Percentiles rank a stretch among this genome's conserved stretches.
Conservation (phyloP, 1,140 invertebrate genomes). For the Babylonia areolata region DNA sequence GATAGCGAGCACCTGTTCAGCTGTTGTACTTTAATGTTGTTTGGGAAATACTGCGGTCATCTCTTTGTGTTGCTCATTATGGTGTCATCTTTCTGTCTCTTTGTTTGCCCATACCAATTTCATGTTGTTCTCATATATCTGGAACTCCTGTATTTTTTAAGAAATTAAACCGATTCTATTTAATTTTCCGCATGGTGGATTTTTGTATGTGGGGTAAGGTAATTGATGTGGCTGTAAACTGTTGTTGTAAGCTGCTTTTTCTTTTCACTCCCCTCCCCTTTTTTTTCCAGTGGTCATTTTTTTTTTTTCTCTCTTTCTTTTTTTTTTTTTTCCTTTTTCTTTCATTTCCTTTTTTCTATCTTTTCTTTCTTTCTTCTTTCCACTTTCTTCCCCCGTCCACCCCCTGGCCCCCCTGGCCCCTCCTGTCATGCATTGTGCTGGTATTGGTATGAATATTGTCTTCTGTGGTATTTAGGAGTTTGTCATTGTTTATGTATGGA, state of each 20-base stretch:
- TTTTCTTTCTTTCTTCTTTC: no score
- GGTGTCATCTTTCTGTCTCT: no score
- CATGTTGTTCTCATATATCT: no score
- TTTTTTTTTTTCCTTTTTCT: no score
- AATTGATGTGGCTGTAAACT: not conserved
- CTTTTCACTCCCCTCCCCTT: not conserved
- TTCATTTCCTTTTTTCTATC: no score
- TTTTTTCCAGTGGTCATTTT: not conserved
- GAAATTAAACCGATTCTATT: no score
- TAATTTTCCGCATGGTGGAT: not conserved
- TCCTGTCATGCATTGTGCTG: not conserved
- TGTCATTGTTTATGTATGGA: not conserved
- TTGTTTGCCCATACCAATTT: no score
- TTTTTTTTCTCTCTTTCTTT: no score
- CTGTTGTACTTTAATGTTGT: not conserved
- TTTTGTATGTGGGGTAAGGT: not conserved
- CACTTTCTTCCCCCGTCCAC: no score
- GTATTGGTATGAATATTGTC: slow-evolving; percentile 8
- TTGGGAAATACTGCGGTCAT: not conserved
- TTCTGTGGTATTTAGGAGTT: not conserved
- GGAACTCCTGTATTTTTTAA: no score
- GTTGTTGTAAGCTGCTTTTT: not conserved
- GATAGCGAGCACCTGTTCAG: not conserved
- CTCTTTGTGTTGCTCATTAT: no score
- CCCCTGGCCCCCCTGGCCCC: no score